These are phyloP conservation scores for Mimas tiliae DNA, from an alignment of 2,888 invertebrate genomes.

Conservation along the genomic window DNA sequence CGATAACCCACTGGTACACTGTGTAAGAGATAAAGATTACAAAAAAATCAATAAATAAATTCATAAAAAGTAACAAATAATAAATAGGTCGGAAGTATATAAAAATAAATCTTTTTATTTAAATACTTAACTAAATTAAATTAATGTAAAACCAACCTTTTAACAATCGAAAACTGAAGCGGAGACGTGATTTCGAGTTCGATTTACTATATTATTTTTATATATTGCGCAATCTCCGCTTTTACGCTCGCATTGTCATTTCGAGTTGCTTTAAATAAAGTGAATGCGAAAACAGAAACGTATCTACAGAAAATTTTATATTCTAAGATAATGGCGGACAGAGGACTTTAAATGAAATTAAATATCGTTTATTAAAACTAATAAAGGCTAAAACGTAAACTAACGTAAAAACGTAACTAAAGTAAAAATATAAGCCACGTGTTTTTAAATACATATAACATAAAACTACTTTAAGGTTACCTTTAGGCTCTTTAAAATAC, in stretches of 20 bases:
- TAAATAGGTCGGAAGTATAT: conserved; percentile 77
- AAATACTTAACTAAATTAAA: conserved; percentile 49
- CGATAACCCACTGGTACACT: conserved; percentile 58
- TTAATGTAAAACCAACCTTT: conserved; percentile 29
- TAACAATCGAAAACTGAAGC: conserved; percentile 26
- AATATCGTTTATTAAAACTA: conserved; percentile 28
- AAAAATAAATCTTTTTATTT: conserved; percentile 80
- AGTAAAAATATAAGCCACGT: conserved; percentile 53
- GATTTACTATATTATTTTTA: conserved; percentile 14
- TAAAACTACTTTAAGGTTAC: conserved; percentile 48
- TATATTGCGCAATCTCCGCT: neutral
- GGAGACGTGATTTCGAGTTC: conserved; percentile 9
- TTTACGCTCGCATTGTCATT: conserved; percentile 20
- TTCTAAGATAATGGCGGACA: conserved; percentile 22
- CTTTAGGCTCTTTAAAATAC: conserved; percentile 52
- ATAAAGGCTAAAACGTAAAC: conserved; percentile 39
- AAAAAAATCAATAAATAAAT: conserved; percentile 62
- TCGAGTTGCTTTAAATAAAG: conserved; percentile 13
- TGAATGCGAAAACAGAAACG: conserved; percentile 27
- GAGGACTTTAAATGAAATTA: conserved; percentile 30
- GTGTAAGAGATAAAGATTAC: conserved; percentile 47
- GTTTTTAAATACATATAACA: conserved; percentile 49
- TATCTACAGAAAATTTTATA: conserved; percentile 25
- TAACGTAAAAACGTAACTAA: no score
- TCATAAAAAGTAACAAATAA: conserved; percentile 69